Conservation (phyloP, 1,140 invertebrate genomes). For the Agraylea sexmaculata region DNA sequence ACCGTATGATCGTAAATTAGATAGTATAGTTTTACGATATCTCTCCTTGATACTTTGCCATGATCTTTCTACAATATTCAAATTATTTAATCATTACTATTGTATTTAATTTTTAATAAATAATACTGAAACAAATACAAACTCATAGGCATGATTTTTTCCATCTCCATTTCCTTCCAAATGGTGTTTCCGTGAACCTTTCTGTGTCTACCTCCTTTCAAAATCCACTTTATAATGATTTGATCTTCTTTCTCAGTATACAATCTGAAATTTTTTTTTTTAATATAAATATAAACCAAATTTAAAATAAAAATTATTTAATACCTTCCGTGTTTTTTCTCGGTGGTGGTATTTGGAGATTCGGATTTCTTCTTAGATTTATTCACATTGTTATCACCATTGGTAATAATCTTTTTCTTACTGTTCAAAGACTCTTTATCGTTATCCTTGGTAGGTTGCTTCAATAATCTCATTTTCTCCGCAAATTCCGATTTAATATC, state of each 20-base stretch:
- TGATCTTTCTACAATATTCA: slow-evolving; percentile 12
- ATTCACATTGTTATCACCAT: too few species aligned
- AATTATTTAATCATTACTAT: neutral
- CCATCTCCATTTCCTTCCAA: slow-evolving; percentile 13
- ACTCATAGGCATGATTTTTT: slow-evolving; percentile 9
- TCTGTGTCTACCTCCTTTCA: slow-evolving; percentile 8
- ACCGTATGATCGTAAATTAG: slow-evolving; percentile 14
- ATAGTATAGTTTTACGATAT: slow-evolving; percentile 14
- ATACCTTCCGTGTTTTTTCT: neutral
- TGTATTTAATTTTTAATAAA: neutral
- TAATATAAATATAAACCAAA: slow-evolving; percentile 4
- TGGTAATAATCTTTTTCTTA: neutral
- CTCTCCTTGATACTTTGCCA: slow-evolving; percentile 17
- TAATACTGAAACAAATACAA: neutral
- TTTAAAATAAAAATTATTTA: slow-evolving; percentile 1
- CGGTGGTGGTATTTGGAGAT: too few species aligned
- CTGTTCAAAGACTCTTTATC: neutral
- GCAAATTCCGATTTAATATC: slow-evolving; percentile 1
- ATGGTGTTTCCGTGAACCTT: slow-evolving; percentile 18
- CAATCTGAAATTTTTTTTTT: neutral
- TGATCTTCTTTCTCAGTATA: slow-evolving; percentile 13
- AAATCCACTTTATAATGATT: slow-evolving; percentile 14
- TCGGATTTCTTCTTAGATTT: too few species aligned
- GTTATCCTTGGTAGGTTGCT: neutral
- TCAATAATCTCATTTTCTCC: neutral